These are phyloP conservation scores for Dyspetes luteomarginatus DNA, from an alignment of 2,888 invertebrate species.

Conservation along the genomic window DNA sequence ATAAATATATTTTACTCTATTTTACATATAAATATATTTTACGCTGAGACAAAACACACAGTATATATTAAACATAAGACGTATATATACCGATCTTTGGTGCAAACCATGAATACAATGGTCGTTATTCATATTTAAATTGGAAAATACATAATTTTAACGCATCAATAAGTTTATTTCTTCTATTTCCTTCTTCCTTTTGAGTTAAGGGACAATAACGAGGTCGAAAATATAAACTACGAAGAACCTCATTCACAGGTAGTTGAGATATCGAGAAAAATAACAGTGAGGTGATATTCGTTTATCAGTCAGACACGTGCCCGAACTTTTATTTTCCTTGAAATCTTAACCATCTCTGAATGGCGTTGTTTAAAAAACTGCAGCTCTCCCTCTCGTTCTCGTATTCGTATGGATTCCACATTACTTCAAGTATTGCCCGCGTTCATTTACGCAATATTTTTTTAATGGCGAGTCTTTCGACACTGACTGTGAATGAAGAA, in stretches of 20 bases:
- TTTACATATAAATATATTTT: background rate
- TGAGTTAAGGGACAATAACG: too few species aligned
- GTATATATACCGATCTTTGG: background rate
- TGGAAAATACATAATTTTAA: constrained; percentile 28
- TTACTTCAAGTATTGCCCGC: background rate
- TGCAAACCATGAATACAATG: background rate
- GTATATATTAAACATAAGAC: background rate
- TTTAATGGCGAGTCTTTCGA: background rate
- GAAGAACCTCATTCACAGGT: too few species aligned
- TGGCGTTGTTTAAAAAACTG: too few species aligned
- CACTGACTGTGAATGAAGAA: constrained; percentile 23
- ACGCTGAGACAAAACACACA: constrained; percentile 13
- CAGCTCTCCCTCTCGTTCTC: too few species aligned
- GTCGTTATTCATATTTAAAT: constrained; percentile 30
- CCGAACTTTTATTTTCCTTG: too few species aligned
- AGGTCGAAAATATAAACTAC: too few species aligned
- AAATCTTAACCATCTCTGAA: too few species aligned
- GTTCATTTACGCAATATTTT: constrained; percentile 8
- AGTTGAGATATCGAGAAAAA: too few species aligned
- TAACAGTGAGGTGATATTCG: too few species aligned
- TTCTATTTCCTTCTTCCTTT: background rate
- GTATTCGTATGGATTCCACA: too few species aligned
- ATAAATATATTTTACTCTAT: too few species aligned
- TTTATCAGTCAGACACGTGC: too few species aligned
- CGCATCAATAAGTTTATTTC: background rate